These are phyloP conservation scores for Sceloporus undulatus DNA, from an alignment of 2,113 vertebrate genomes.

Conservation along the genomic window DNA sequence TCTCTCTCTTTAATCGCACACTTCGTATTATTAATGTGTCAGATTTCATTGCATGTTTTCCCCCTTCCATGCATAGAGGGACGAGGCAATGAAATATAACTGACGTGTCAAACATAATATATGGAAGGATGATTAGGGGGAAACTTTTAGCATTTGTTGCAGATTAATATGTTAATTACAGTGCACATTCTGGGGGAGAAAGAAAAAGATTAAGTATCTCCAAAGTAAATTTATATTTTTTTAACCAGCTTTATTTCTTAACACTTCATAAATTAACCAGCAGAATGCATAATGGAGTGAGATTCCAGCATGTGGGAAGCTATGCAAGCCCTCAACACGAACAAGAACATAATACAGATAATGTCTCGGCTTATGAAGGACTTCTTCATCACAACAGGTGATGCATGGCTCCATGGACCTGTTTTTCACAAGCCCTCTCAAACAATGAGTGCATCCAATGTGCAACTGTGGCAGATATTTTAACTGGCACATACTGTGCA, in stretches of 20 bases:
- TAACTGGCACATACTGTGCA: no score
- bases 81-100: constrained; percentile 59
- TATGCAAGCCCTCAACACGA: constrained; percentile 64
- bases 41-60: constrained; percentile 52
- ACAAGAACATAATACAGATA: constrained; percentile 58
- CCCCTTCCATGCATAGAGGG: constrained; percentile 18
- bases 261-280: constrained; percentile 72
- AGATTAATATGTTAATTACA: constrained; percentile 77
- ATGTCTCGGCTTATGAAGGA: constrained; percentile 54
- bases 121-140: constrained; percentile 64
- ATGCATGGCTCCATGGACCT: constrained; percentile 36
- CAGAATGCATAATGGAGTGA: constrained; percentile 54
- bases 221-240: constrained; percentile 76
- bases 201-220: constrained; percentile 70
- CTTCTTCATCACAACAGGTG: constrained; percentile 62
- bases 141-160: constrained; percentile 69
- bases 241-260: constrained; percentile 69
- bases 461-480: no score
- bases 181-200: constrained; percentile 42
- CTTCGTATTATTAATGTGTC: constrained; percentile 52
- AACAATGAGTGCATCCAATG: no score
- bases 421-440: constrained; percentile 4
- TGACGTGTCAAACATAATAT: constrained; percentile 64
- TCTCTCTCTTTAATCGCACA: constrained; percentile 32
- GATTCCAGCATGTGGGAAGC: constrained; percentile 55